phyloP scores from a whole-genome alignment of 2,888 invertebrate genomes.

The Platycnemis pennipes region DNA sequence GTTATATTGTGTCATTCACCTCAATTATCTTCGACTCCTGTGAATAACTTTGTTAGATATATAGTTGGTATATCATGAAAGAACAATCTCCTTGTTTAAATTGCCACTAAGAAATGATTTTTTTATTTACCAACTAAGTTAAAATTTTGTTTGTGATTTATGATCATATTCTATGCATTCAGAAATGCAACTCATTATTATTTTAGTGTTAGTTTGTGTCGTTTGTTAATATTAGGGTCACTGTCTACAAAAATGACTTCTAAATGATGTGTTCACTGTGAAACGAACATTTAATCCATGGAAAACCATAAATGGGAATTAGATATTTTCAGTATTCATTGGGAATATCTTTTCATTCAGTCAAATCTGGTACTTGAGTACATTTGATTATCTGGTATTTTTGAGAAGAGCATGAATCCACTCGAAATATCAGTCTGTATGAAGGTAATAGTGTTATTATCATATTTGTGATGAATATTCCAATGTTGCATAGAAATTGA shows the following conservation, averaged over 20 bases:
- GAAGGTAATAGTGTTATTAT: neutral
- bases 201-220: conserved; percentile 6
- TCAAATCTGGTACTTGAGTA: neutral
- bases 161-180: conserved; percentile 18
- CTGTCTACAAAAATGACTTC: neutral
- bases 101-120: neutral
- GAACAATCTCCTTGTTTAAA: neutral
- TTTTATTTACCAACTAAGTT: neutral
- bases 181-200: conserved; percentile 2
- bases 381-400: neutral
- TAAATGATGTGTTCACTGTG: neutral
- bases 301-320: neutral
- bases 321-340: neutral
- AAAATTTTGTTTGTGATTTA: neutral
- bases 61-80: neutral
- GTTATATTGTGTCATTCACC: conserved; percentile 5
- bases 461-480: neutral
- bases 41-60: neutral
- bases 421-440: neutral
- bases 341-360: neutral
- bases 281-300: neutral
- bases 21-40: neutral
- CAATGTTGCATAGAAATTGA: neutral
- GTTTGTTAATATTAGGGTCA: conserved; percentile 13
- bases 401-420: neutral